A percentile compares a stretch with the other conserved stretches of the same genome.
Conservation (phyloP, 2,113 vertebrate genomes). For the Chionis minor region DNA sequence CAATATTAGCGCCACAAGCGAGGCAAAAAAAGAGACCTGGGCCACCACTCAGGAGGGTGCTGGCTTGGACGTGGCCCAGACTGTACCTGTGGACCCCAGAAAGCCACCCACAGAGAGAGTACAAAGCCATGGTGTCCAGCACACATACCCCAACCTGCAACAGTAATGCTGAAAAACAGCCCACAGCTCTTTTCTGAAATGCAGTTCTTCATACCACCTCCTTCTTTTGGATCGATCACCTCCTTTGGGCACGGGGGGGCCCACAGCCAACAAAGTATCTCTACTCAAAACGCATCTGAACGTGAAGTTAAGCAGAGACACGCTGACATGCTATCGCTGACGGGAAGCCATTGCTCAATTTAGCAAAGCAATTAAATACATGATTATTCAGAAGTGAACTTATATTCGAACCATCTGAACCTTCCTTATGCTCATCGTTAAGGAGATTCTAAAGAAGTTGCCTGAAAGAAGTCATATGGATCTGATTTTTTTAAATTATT, state of each 20-base stretch:
- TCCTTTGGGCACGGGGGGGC: background rate
- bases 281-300: background rate
- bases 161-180: background rate
- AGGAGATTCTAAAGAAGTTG: background rate
- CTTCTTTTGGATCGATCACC: background rate
- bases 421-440: background rate
- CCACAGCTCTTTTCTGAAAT: background rate
- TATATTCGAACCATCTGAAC: background rate
- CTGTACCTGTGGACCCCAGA: background rate
- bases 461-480: background rate
- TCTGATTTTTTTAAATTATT: background rate
- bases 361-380: background rate
- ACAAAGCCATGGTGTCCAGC: background rate
- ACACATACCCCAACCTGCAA: background rate
- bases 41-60: background rate
- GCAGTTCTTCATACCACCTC: background rate
- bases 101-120: background rate
- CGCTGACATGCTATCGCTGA: background rate
- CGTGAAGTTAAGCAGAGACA: background rate
- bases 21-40: background rate
- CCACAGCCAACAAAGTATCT: background rate
- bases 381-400: slow-evolving; percentile 5
- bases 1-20: background rate
- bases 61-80: background rate
- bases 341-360: slow-evolving; percentile 5